phyloP scores from a whole-genome alignment of 2,797 vertebrate species.

The Melanotaenia trifasciata region DNA sequence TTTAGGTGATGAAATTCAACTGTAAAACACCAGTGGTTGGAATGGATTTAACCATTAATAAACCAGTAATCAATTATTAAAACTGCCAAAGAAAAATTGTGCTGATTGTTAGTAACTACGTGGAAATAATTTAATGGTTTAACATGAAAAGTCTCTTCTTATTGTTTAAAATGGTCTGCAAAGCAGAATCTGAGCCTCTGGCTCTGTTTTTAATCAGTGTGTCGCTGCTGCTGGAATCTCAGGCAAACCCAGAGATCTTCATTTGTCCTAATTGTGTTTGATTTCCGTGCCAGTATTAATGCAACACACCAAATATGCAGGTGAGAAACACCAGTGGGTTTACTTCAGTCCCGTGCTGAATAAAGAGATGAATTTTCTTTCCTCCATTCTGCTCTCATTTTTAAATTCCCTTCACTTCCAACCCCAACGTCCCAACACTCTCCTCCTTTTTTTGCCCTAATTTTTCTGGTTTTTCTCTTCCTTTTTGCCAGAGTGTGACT shows the following conservation, averaged over 20 bases:
- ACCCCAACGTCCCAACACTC: background rate
- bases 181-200: too few relatives aligned
- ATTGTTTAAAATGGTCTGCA: too few relatives aligned
- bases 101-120: too few relatives aligned
- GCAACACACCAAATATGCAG: constrained; percentile 38
- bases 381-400: constrained; percentile 18
- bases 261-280: background rate
- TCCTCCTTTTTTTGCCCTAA: background rate
- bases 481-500: constrained; percentile 89
- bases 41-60: too few relatives aligned
- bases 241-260: background rate
- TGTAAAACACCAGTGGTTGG: too few relatives aligned
- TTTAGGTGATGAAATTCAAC: too few relatives aligned
- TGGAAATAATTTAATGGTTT: too few relatives aligned
- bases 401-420: constrained; percentile 22
- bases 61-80: too few relatives aligned
- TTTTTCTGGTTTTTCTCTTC: background rate
- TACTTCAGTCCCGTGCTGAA: constrained; percentile 21
- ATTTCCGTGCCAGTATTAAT: constrained; percentile 17
- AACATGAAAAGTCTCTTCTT: background rate
- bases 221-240: background rate
- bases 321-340: constrained; percentile 26
- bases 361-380: background rate
- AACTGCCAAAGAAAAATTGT: too few relatives aligned
- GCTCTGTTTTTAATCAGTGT: background rate